phyloP scores from a whole-genome alignment of 2,797 vertebrate species.

The Aythya fuligula region DNA sequence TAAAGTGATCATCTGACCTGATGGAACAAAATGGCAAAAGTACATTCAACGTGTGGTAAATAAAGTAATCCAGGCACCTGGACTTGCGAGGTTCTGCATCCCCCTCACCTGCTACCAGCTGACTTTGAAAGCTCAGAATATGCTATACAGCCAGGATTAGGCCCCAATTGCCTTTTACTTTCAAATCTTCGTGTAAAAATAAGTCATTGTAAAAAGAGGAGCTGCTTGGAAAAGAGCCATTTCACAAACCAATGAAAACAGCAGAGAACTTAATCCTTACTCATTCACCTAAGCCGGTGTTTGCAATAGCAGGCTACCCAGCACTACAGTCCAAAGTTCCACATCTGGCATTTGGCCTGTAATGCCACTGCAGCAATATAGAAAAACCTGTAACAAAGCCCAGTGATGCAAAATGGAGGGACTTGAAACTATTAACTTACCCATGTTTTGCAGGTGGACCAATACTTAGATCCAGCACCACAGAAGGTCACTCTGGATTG shows the following conservation, averaged over 20 bases:
- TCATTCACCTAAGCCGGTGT: neutral
- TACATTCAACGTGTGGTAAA: neutral
- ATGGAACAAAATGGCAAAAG: neutral
- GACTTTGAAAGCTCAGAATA: neutral
- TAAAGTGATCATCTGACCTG: neutral
- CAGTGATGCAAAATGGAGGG: neutral
- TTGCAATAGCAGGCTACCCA: neutral
- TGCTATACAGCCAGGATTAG: neutral
- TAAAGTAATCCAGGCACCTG: neutral
- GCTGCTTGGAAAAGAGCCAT: neutral
- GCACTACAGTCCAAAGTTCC: neutral
- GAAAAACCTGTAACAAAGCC: neutral
- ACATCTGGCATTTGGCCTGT: neutral
- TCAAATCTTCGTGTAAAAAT: neutral
- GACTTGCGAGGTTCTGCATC: neutral
- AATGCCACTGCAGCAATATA: neutral
- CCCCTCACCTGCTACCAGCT: accelerated
- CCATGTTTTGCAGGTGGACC: neutral
- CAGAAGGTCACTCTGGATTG: neutral
- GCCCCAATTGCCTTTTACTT: neutral
- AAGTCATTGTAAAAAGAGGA: neutral
- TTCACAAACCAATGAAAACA: slow-evolving; percentile 13
- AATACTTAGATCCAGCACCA: neutral
- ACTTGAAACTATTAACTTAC: neutral
- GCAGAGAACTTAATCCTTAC: neutral